Conservation (phyloP, 2,888 invertebrate species). For the Hesperia comma region DNA sequence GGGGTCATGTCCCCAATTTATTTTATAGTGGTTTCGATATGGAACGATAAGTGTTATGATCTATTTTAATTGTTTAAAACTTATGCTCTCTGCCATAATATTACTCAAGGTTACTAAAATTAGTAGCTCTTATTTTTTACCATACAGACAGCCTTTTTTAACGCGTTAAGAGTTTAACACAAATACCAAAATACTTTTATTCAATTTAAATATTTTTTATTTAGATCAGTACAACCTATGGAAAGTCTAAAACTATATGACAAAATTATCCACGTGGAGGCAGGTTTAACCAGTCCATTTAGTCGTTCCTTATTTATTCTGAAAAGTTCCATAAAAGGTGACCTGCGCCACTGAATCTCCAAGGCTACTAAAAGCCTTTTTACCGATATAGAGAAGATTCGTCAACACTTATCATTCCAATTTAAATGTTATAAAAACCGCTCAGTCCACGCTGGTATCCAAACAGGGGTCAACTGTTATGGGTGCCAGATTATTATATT, state of each 20-base stretch:
- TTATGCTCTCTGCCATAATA: too few relatives aligned
- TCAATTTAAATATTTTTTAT: too few relatives aligned
- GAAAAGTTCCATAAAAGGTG: background rate
- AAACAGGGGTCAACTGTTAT: background rate
- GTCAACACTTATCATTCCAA: slow-evolving; percentile 2
- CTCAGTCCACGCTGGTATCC: slow-evolving; percentile 2
- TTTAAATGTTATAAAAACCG: slow-evolving; percentile 7
- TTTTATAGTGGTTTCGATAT: slow-evolving; percentile 8
- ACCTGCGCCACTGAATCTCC: background rate
- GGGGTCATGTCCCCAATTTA: slow-evolving; percentile 11
- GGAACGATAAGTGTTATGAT: slow-evolving; percentile 7
- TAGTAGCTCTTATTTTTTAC: too few relatives aligned
- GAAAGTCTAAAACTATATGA: background rate
- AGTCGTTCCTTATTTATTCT: background rate
- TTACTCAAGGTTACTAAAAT: too few relatives aligned
- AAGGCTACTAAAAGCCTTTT: too few relatives aligned
- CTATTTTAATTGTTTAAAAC: background rate
- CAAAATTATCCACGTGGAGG: background rate
- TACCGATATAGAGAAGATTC: background rate
- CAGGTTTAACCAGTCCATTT: background rate
- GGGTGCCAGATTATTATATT: slow-evolving; percentile 9
- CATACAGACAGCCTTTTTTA: too few relatives aligned
- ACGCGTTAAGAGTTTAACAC: too few relatives aligned
- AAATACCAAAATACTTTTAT: too few relatives aligned
- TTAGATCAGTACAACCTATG: too few relatives aligned